Evolutionary conservation across 2,888 invertebrate species (phyloP), one percentile per base, ranked within the genome.

Genomic region (Tiliacea aurago): DNA sequence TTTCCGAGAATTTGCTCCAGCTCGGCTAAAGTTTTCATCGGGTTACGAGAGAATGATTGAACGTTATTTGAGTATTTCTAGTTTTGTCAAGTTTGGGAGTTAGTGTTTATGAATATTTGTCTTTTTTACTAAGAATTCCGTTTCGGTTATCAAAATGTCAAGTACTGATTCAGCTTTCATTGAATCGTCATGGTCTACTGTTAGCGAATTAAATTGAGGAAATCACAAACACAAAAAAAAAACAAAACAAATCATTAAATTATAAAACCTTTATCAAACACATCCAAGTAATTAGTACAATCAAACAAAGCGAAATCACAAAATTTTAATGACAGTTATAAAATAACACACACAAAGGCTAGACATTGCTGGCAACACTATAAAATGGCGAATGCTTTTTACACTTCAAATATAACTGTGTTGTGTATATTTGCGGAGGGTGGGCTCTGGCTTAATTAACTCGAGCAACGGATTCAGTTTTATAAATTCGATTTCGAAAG

Each of bases 401-500:
- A 64, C 78, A 80, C 79, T 79, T 84, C 74, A 81, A 87, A 87
- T 84, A 82, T 85, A 58, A 76, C 78, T 76, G 71, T 76, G 76
- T 85, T 85, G 74, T 85, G 80, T 83, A 80, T 84, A 84, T 87
- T 84, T 86, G 86, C 78, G 76, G 79, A 84, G 77, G 73, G 82
- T 33, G 74, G 81, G 78, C 79, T 70, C 66, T 64, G 82, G 78
- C 82, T 87, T 90, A 90, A 90, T 90, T 90, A 90, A 89, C 89
- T 89, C 76, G 74, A 68, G 83, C 80, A 81, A 68, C 69, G 78
- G 76, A 85, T 86, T 87, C 86, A 86, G 85, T 86, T 84, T 86
- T 84, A 86, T 81, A 87, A 89, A 90, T 90, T 88, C 84, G 87
- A 88, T 88, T 89, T 81, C 83, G 75, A 73, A 76, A 81, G 81